These are phyloP conservation scores for Columbina picui DNA, from an alignment of 2,113 vertebrate species.

Conservation along the genomic window DNA sequence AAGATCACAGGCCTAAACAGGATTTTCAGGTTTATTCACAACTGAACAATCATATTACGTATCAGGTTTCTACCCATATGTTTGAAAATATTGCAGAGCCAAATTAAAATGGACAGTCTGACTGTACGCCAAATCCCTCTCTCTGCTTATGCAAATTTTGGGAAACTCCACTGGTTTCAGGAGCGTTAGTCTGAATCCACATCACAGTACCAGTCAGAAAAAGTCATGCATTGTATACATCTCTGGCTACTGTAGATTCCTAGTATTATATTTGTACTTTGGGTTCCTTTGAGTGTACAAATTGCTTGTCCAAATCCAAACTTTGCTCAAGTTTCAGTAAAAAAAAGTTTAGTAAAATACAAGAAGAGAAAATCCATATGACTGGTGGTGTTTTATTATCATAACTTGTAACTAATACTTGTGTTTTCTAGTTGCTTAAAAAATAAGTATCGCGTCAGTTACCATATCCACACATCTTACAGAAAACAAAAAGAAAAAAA, in stretches of 20 bases:
- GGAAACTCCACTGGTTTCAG: not conserved
- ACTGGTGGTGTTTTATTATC: not conserved
- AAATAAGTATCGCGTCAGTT: not conserved
- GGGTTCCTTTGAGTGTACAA: not conserved
- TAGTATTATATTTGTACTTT: not conserved
- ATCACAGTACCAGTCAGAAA: not conserved
- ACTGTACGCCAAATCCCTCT: not conserved
- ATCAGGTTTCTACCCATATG: not conserved
- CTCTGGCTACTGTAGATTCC: not conserved
- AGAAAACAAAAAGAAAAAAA: not conserved
- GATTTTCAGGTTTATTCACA: not conserved
- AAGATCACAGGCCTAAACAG: not conserved
- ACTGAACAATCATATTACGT: not conserved
- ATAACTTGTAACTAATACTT: not conserved
- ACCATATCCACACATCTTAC: not conserved
- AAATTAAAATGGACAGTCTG: not conserved
- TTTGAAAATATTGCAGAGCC: slow-evolving; percentile 18
- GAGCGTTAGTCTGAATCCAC: not conserved
- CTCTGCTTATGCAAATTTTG: not conserved
- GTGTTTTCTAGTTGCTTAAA: not conserved
- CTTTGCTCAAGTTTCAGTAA: not conserved
- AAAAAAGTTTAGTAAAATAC: slow-evolving; percentile 2
- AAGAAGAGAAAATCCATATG: not conserved
- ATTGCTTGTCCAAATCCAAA: slow-evolving; percentile 12
- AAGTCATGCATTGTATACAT: not conserved